Conservation (phyloP, 2,888 invertebrate genomes). For the Philereme vetulata region DNA sequence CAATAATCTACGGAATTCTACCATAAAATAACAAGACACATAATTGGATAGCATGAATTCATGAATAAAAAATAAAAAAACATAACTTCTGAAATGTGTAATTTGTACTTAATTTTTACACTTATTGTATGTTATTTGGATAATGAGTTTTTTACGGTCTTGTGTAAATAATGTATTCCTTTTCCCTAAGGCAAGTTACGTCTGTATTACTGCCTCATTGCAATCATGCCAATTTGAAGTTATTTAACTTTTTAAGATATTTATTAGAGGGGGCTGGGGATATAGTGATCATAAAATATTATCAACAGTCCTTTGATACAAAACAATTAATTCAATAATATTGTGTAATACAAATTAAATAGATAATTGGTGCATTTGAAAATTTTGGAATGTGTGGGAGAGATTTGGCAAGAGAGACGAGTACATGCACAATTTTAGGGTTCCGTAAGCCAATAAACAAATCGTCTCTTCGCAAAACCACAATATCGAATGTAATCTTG, state of each 20-base stretch:
- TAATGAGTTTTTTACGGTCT: too few relatives aligned
- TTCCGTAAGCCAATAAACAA: conserved; percentile 2
- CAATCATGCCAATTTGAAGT: not conserved
- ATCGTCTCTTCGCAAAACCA: too few relatives aligned
- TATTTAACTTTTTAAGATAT: not conserved
- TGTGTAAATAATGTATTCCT: not conserved
- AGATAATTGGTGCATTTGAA: conserved; percentile 25
- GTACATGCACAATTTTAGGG: conserved; percentile 31
- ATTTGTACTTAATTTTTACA: not conserved
- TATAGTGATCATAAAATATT: not conserved
- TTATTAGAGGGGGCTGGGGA: not conserved
- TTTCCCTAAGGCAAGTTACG: not conserved
- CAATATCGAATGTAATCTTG: too few relatives aligned
- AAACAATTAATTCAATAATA: conserved; percentile 5
- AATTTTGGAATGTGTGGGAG: conserved; percentile 22
- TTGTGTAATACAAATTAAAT: not conserved
- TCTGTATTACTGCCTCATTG: not conserved
- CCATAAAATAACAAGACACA: not conserved
- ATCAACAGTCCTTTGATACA: conserved; percentile 1
- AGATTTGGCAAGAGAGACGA: conserved; percentile 25
- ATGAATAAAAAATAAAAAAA: conserved; percentile 2
- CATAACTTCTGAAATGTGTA: not conserved
- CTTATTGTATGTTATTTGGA: too few relatives aligned
- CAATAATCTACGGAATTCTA: not conserved
- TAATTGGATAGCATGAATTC: not conserved